Percentiles rank a stretch among this genome's conserved stretches.
Evolutionary conservation across 2,113 vertebrate species (phyloP).

Genomic region (Aythya baeri): DNA sequence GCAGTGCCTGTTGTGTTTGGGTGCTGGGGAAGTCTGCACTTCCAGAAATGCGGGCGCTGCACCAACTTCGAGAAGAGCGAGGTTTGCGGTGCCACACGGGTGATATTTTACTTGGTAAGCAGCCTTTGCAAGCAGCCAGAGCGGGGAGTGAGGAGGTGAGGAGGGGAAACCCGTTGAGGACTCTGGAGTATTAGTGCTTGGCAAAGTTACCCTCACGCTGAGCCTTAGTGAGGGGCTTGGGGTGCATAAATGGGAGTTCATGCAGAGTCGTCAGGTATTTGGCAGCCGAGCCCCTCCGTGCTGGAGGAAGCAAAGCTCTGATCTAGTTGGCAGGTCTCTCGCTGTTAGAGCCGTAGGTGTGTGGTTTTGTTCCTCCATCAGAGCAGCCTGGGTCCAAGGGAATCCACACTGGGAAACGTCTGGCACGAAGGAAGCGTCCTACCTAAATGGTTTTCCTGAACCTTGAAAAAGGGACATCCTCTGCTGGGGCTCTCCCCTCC

Average conservation of each 20-base stretch:
- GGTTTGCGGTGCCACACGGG: rapidly evolving
- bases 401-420: not conserved
- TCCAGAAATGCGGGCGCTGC: not conserved
- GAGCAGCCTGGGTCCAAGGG: not conserved
- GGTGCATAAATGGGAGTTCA: not conserved
- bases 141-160: not conserved
- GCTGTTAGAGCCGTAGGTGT: not conserved
- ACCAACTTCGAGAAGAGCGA: not conserved
- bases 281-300: not conserved
- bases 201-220: rapidly evolving
- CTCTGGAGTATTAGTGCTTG: not conserved
- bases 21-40: not conserved
- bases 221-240: not conserved
- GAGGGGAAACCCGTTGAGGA: not conserved
- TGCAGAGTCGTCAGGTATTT: not conserved
- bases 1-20: not conserved
- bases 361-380: not conserved
- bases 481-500: not conserved
- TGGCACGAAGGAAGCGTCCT: rapidly evolving
- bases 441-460: not conserved
- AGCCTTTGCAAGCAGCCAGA: not conserved
- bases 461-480: not conserved
- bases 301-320: not conserved
- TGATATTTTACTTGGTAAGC: not conserved
- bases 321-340: not conserved